Evolutionary conservation across 2,888 invertebrate species (phyloP).

Genomic region (Graphium colonna): DNA sequence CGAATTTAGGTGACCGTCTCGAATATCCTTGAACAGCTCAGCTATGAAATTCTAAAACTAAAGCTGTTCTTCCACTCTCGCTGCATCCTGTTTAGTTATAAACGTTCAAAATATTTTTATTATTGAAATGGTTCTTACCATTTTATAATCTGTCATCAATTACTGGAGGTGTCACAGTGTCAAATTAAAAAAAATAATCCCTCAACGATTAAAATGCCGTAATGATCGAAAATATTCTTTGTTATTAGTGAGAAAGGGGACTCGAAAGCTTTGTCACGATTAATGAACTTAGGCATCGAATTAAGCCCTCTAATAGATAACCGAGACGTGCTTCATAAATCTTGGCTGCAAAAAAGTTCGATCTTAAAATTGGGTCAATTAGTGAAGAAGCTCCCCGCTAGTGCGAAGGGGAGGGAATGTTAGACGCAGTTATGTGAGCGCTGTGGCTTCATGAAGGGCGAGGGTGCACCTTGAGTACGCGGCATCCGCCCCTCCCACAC

Average conservation of each 20-base stretch:
- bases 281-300: slow-evolving; percentile 42
- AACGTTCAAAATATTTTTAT: not conserved
- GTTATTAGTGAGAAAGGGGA: slow-evolving; percentile 7
- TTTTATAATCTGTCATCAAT: not conserved
- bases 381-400: slow-evolving; percentile 50
- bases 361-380: slow-evolving; percentile 70
- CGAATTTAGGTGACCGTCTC: slow-evolving; percentile 4
- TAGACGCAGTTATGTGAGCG: slow-evolving; percentile 47
- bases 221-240: not conserved
- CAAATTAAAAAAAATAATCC: not conserved
- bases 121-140: not conserved
- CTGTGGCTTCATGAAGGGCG: slow-evolving; percentile 56
- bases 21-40: slow-evolving; percentile 15
- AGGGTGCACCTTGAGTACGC: slow-evolving; percentile 49
- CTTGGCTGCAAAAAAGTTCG: slow-evolving; percentile 36
- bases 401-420: slow-evolving; percentile 50
- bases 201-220: not conserved
- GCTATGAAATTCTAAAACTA: slow-evolving; percentile 12
- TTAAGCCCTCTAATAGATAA: slow-evolving; percentile 41
- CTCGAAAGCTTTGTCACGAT: slow-evolving; percentile 25
- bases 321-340: slow-evolving; percentile 35
- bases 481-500: slow-evolving; percentile 44
- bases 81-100: not conserved
- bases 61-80: slow-evolving; percentile 11
- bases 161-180: not conserved